Evolutionary conservation across 1,140 invertebrate species (phyloP).

Genomic region (Megalopta genalis): DNA sequence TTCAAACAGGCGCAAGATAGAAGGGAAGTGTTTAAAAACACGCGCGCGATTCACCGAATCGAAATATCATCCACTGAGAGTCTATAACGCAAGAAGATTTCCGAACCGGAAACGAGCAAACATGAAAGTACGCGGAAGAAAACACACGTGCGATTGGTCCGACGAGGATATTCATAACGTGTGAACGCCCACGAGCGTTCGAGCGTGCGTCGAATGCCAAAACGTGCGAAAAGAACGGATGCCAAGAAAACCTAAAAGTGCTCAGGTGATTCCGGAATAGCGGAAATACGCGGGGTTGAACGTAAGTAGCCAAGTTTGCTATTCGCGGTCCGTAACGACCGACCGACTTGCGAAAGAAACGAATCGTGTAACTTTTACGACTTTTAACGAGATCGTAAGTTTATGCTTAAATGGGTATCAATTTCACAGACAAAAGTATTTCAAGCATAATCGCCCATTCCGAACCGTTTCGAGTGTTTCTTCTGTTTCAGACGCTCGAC

Average conservation of each 20-base stretch:
- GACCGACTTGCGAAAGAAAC: constrained; percentile 39
- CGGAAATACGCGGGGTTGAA: constrained; percentile 28
- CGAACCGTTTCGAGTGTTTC: not conserved
- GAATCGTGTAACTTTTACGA: constrained; percentile 49
- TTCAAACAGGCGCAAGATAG: not conserved
- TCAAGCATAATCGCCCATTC: constrained; percentile 5
- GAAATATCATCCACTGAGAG: constrained; percentile 38
- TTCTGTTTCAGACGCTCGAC: not conserved
- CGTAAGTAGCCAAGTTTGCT: constrained; percentile 46
- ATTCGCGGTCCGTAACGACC: constrained; percentile 43
- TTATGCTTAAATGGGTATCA: constrained; percentile 46
- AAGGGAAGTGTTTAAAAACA: constrained; percentile 23
- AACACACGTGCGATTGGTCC: constrained; percentile 62
- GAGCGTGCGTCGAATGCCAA: constrained; percentile 62
- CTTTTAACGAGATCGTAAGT: constrained; percentile 46
- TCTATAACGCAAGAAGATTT: constrained; percentile 49
- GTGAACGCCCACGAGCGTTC: constrained; percentile 66
- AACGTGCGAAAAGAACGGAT: constrained; percentile 60
- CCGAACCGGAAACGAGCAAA: constrained; percentile 56
- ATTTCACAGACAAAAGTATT: constrained; percentile 30
- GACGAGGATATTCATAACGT: constrained; percentile 69
- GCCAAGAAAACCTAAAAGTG: constrained; percentile 48
- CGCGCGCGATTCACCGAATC: constrained; percentile 28
- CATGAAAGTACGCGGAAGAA: constrained; percentile 63
- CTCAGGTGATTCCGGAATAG: constrained; percentile 31